Conservation (phyloP, 1,140 invertebrate genomes). For the Caenorhabditis remanei region DNA sequence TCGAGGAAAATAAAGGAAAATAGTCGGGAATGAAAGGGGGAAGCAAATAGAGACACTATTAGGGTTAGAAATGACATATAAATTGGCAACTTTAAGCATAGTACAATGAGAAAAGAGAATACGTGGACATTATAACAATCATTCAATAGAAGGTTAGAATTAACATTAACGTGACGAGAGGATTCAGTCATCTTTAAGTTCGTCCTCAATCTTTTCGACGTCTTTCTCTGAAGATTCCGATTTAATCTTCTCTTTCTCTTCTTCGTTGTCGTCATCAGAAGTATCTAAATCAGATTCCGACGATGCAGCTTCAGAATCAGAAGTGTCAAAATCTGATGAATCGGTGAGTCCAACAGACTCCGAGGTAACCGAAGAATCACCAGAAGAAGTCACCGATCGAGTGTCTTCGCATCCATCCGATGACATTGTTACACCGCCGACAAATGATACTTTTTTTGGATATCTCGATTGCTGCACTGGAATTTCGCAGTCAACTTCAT, state of each 20-base stretch:
- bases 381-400: conserved; percentile 5
- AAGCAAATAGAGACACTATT: conserved; percentile 37
- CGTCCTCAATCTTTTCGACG: conserved; percentile 3
- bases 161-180: conserved; percentile 7
- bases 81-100: conserved; percentile 49
- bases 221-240: conserved; percentile 2
- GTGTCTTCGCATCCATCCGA: conserved; percentile 29
- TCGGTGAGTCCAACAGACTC: not conserved
- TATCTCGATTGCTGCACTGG: not conserved
- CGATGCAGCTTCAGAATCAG: not conserved
- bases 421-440: conserved; percentile 18
- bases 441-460: conserved; percentile 8
- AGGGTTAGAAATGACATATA: conserved; percentile 41
- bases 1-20: not conserved
- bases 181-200: conserved; percentile 15
- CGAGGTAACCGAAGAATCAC: not conserved
- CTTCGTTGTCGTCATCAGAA: not conserved
- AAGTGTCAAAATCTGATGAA: not conserved
- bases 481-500: conserved; percentile 20
- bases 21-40: not conserved
- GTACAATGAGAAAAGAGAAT: conserved; percentile 1
- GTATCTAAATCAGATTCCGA: not conserved
- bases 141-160: conserved; percentile 21
- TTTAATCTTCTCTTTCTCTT: not conserved
- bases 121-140: not conserved